Base-by-base conservation (phyloP, 1,140 invertebrate genomes). In the Drosophila teissieri region DNA sequence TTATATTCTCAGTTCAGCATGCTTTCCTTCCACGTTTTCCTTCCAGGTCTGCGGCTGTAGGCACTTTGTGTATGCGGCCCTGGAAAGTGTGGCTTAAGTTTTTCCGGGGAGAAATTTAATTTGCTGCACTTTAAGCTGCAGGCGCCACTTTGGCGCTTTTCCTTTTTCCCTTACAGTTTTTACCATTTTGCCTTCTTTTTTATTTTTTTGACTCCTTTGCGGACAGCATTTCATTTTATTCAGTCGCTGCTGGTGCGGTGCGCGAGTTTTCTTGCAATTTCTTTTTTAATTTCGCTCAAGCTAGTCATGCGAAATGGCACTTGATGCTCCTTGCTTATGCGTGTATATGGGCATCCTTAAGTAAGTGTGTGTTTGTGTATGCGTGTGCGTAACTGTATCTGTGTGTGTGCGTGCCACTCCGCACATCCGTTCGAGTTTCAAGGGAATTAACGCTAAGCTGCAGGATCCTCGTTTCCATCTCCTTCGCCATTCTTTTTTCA, bases 391-490 rank as follows among this genome's bases (percentile, higher is more conserved):
- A n/a, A 39, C 12, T 54, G 22, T 67, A 56, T 42, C 64, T 52
- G 39, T 51, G 27, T 51, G 27, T 52, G 45, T 58, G 31, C 37
- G 36, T 76, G 60, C 62, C 45, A 61, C 64, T 72, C 62, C 61
- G 78, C 40, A 69, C 55, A 72, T 79, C 36, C 68, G 46, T 65
- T 83, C 54, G 53, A 73, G 67, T 84, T 83, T 45, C 83, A 77
- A 76, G 83, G 84, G 84, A 89, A 88, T 88, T 84, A 89, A 70
- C 72, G 78, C 61, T 84, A 88, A 88, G 83, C 80, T 89, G 80
- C 60, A 64, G 75, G 55, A 75, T 62, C 45, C 68, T 49, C 69
- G 65, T 42, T 36, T 49, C 39, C 36, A 22, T 53, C 53, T 56
- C 17, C 42, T 19, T 39, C 36, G 55, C 49, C 57, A 60, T 60